A percentile compares a stretch with the other conserved stretches of the same genome.
Evolutionary conservation across 1,140 invertebrate genomes (phyloP).

Genomic region (Brachionus angularis): DNA sequence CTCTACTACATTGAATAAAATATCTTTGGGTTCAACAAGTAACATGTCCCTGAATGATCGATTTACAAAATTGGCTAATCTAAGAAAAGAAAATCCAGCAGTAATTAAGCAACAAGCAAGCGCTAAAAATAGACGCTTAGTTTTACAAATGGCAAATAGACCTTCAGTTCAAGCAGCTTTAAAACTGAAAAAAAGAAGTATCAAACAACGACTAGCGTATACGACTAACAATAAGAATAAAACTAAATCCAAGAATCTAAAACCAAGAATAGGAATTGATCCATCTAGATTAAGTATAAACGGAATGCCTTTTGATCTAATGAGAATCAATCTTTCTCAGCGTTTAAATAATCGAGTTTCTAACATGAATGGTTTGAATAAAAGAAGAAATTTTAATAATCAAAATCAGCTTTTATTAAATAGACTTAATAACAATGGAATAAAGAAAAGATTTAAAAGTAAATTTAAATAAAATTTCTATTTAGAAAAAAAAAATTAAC

Average conservation of each 20-base stretch:
- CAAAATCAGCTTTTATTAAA: too few species aligned
- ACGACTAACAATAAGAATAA: not conserved
- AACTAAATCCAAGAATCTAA: not conserved
- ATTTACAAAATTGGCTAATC: constrained; percentile 47
- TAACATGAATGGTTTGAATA: too few species aligned
- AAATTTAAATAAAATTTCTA: too few species aligned
- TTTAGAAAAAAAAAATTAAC: too few species aligned
- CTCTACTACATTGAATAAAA: too few species aligned
- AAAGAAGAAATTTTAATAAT: too few species aligned
- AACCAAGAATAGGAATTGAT: not conserved
- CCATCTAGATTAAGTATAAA: not conserved
- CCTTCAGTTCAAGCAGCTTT: constrained; percentile 59
- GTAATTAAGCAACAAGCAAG: constrained; percentile 54
- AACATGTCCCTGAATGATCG: constrained; percentile 56
- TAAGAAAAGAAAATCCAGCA: not conserved
- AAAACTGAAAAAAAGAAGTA: constrained; percentile 53
- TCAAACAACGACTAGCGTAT: not conserved
- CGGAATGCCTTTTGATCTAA: not conserved
- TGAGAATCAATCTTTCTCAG: not conserved
- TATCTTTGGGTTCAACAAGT: constrained; percentile 45
- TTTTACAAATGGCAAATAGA: constrained; percentile 61
- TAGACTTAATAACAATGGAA: too few species aligned
- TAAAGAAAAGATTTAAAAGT: too few species aligned
- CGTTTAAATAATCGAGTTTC: not conserved
- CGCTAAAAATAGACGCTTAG: constrained; percentile 58